Conservation (phyloP, 1,140 invertebrate genomes). For the Hestina assimilis region DNA sequence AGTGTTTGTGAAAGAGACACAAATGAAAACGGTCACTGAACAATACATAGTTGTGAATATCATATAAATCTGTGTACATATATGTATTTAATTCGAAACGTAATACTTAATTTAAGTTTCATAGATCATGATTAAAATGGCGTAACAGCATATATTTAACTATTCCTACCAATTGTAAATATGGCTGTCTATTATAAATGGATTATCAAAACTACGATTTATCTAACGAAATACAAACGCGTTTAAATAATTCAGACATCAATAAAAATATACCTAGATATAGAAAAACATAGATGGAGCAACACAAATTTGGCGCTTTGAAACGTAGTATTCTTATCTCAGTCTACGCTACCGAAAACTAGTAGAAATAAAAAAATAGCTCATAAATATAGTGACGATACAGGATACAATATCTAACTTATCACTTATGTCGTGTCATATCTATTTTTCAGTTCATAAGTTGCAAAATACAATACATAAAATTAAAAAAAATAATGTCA, state of each 20-base stretch:
- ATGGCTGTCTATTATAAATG: constrained; percentile 31
- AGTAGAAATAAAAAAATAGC: too few species aligned
- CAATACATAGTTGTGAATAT: constrained; percentile 71
- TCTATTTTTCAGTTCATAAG: too few species aligned
- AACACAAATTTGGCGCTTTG: too few species aligned
- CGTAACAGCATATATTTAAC: constrained; percentile 22
- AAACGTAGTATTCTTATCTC: too few species aligned
- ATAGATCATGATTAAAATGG: constrained; percentile 27
- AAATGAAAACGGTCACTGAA: constrained; percentile 30
- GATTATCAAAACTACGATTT: constrained; percentile 15
- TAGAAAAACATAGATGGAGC: too few species aligned
- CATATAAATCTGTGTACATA: constrained; percentile 33
- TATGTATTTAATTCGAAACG: constrained; percentile 11
- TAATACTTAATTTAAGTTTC: constrained; percentile 29
- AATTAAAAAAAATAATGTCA: too few species aligned
- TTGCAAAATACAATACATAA: too few species aligned
- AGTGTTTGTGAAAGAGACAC: constrained; percentile 39
- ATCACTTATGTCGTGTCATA: too few species aligned
- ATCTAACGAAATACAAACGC: background rate
- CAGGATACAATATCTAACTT: too few species aligned
- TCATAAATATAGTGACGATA: too few species aligned
- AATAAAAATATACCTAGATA: too few species aligned
- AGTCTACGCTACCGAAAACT: too few species aligned
- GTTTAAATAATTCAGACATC: background rate
- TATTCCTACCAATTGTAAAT: constrained; percentile 26